phyloP scores from a whole-genome alignment of 2,797 vertebrate species.

The Muscicapa comitata region DNA sequence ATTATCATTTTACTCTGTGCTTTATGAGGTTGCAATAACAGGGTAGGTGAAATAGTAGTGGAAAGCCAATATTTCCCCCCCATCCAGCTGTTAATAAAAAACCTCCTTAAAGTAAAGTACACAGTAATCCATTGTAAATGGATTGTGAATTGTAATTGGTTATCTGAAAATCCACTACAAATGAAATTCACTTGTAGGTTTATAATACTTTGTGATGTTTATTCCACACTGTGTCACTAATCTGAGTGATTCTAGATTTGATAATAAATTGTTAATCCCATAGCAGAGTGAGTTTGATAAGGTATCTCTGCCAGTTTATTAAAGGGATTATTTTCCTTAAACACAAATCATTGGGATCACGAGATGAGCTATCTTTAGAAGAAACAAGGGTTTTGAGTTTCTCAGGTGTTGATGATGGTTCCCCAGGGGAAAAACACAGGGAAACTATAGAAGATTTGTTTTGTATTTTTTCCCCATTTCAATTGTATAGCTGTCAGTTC shows the following conservation, averaged over 20 bases:
- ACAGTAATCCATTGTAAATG: background rate
- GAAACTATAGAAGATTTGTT: background rate
- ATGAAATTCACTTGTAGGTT: background rate
- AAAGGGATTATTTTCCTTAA: constrained; percentile 17
- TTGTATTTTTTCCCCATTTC: background rate
- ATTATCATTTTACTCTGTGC: background rate
- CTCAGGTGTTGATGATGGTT: background rate
- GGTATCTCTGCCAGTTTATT: background rate
- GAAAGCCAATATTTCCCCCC: background rate
- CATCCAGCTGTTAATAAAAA: background rate
- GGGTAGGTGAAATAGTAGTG: background rate
- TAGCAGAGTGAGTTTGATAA: background rate
- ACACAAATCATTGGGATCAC: background rate
- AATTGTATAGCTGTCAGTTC: background rate
- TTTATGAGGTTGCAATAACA: background rate
- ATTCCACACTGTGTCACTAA: background rate
- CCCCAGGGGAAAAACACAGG: background rate
- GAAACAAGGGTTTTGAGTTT: background rate
- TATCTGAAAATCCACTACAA: constrained; percentile 27
- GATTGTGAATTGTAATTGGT: constrained; percentile 2
- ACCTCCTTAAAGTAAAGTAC: background rate
- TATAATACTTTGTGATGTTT: constrained; percentile 6
- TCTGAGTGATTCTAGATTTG: background rate
- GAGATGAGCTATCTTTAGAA: background rate
- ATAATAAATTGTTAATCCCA: constrained; percentile 18